These are phyloP conservation scores for Drosophila putrida DNA, from an alignment of 2,888 invertebrate species.

Conservation along the genomic window DNA sequence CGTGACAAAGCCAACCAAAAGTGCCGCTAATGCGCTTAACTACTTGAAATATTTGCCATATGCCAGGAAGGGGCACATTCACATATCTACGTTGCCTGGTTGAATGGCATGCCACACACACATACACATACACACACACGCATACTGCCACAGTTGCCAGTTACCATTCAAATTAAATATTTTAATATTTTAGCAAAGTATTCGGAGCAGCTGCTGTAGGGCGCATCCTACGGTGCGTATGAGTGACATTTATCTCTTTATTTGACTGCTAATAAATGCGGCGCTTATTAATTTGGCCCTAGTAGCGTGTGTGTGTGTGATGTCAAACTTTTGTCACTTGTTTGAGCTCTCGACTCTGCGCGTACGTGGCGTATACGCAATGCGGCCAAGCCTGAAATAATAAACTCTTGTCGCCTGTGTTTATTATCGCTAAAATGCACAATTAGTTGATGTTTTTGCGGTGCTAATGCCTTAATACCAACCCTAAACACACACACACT, in stretches of 20 bases:
- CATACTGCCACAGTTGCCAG: constrained; percentile 21
- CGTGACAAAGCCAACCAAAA: constrained; percentile 69
- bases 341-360: constrained; percentile 19
- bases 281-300: constrained; percentile 69
- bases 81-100: constrained; percentile 17
- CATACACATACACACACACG: background rate
- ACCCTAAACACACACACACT: background rate
- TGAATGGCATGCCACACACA: constrained; percentile 48
- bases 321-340: constrained; percentile 70
- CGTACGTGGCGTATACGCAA: constrained; percentile 48
- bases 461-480: constrained; percentile 77
- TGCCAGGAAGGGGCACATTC: constrained; percentile 18
- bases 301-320: constrained; percentile 25
- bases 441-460: constrained; percentile 79
- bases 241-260: constrained; percentile 79
- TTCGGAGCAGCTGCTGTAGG: constrained; percentile 44
- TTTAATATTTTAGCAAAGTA: constrained; percentile 63
- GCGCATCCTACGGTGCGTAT: constrained; percentile 62
- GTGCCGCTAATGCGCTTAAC: constrained; percentile 80
- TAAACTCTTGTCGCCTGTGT: constrained; percentile 71
- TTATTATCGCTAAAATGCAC: constrained; percentile 79
- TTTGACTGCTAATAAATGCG: constrained; percentile 79
- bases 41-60: constrained; percentile 77
- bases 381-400: constrained; percentile 70
- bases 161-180: constrained; percentile 64